Evolutionary conservation across 1,140 invertebrate genomes (phyloP).

Genomic region (Helicoverpa zea): DNA sequence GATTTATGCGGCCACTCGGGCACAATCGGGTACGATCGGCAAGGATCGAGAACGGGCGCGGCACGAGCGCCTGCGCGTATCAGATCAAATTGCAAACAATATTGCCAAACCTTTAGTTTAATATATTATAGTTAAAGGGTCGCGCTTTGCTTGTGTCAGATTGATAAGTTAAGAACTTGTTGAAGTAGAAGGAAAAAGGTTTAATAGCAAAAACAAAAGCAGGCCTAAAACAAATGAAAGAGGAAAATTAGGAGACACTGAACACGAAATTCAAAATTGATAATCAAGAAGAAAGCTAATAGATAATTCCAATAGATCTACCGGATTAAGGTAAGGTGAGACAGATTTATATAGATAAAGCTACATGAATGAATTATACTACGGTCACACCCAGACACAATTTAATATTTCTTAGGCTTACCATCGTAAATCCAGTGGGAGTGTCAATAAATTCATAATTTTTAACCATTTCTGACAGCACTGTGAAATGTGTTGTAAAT

Average conservation of each 20-base stretch:
- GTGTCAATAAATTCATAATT: constrained; percentile 62
- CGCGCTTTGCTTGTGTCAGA: constrained; percentile 19
- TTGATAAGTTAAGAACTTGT: constrained; percentile 6
- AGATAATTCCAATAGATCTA: background rate
- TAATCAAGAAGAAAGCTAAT: too few relatives aligned
- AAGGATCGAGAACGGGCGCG: constrained; percentile 48
- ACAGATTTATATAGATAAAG: background rate
- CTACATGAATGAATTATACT: constrained; percentile 25
- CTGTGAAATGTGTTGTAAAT: constrained; percentile 11
- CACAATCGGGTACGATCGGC: constrained; percentile 46
- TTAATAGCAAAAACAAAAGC: background rate
- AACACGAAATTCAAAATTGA: too few relatives aligned
- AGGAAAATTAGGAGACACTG: too few relatives aligned
- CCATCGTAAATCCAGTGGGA: constrained; percentile 62
- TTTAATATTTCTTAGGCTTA: constrained; percentile 68
- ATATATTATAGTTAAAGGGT: constrained; percentile 44
- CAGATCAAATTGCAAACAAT: constrained; percentile 49
- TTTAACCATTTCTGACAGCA: constrained; percentile 59
- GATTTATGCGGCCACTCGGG: constrained; percentile 48
- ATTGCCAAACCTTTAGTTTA: constrained; percentile 50
- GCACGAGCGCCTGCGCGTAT: constrained; percentile 47
- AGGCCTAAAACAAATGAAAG: background rate
- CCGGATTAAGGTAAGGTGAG: background rate
- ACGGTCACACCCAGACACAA: constrained; percentile 47
- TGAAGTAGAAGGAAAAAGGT: too few relatives aligned